Evolutionary conservation across 2,888 invertebrate genomes (phyloP).

Genomic region (Drosophila acutilabella): DNA sequence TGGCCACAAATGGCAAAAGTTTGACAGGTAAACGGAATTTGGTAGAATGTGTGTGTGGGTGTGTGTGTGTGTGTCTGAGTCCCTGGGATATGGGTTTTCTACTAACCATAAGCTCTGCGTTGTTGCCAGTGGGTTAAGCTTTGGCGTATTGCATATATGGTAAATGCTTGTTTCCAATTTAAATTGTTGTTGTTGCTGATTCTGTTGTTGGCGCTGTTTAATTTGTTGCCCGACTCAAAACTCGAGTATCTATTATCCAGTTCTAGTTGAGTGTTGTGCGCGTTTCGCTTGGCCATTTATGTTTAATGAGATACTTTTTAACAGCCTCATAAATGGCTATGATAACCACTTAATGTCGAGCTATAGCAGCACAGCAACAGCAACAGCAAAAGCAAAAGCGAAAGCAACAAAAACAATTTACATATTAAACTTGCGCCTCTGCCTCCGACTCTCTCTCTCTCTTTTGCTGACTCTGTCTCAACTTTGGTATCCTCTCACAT

Average conservation of each 20-base stretch:
- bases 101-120: conserved; percentile 15
- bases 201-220: conserved; percentile 35
- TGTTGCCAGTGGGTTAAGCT: conserved; percentile 17
- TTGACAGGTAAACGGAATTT: conserved; percentile 81
- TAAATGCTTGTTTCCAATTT: conserved; percentile 15
- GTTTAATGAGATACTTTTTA: conserved; percentile 83
- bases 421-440: conserved; percentile 80
- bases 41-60: conserved; percentile 61
- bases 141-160: conserved; percentile 36
- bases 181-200: conserved; percentile 12
- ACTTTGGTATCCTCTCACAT: conserved; percentile 10
- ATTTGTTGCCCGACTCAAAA: conserved; percentile 43
- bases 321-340: conserved; percentile 80
- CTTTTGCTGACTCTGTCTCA: not conserved
- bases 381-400: conserved; percentile 11
- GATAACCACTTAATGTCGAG: conserved; percentile 82
- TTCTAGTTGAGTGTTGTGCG: conserved; percentile 52
- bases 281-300: conserved; percentile 69
- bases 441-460: not conserved
- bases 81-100: conserved; percentile 12
- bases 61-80: conserved; percentile 32
- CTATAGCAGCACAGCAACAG: conserved; percentile 36
- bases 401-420: conserved; percentile 79
- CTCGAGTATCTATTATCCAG: conserved; percentile 64
- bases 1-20: conserved; percentile 81